These are phyloP conservation scores for Druon quercuslanigerum DNA, from an alignment of 1,140 invertebrate genomes.

Conservation along the genomic window DNA sequence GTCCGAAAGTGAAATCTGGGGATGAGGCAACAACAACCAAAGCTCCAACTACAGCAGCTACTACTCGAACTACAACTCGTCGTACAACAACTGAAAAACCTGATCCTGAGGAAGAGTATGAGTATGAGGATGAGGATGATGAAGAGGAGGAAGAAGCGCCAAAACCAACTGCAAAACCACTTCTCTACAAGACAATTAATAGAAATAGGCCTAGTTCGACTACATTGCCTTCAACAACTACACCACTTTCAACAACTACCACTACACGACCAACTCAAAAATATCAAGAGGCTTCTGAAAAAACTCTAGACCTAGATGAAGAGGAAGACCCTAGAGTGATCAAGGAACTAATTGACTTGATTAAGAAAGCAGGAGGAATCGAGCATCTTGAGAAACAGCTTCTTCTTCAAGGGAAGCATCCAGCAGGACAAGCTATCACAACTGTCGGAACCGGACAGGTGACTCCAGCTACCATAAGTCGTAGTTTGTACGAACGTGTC, in stretches of 20 bases:
- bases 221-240: slow-evolving; percentile 42
- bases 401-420: slow-evolving; percentile 75
- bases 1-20: slow-evolving; percentile 76
- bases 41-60: slow-evolving; percentile 74
- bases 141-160: slow-evolving; percentile 64
- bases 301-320: slow-evolving; percentile 48
- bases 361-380: slow-evolving; percentile 89
- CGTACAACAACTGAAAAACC: slow-evolving; percentile 75
- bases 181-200: slow-evolving; percentile 70
- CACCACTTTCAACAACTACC: neutral
- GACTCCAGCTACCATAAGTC: slow-evolving; percentile 80
- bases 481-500: slow-evolving; percentile 84
- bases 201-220: slow-evolving; percentile 62
- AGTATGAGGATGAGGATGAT: slow-evolving; percentile 80
- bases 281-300: slow-evolving; percentile 12
- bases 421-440: slow-evolving; percentile 55
- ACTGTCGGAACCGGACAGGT: slow-evolving; percentile 52
- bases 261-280: slow-evolving; percentile 40
- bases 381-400: slow-evolving; percentile 89
- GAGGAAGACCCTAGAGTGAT: slow-evolving; percentile 90
- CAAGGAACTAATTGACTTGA: slow-evolving; percentile 88
- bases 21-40: slow-evolving; percentile 67
- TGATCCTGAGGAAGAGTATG: slow-evolving; percentile 74
- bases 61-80: slow-evolving; percentile 73
- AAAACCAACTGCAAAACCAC: slow-evolving; percentile 59